phyloP scores from a whole-genome alignment of 2,113 vertebrate species.

The Notothenia rossii region DNA sequence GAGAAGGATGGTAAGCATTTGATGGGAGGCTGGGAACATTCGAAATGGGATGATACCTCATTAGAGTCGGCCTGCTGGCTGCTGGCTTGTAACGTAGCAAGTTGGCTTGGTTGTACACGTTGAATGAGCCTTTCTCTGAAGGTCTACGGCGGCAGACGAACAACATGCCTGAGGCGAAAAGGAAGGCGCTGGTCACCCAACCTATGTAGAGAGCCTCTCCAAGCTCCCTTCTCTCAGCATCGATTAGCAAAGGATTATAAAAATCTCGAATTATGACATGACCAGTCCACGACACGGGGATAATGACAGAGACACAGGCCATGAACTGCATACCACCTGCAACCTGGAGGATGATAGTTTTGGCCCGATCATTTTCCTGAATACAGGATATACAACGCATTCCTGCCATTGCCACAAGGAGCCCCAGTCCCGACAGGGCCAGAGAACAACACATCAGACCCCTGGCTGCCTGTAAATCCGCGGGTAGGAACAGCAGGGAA shows the following conservation, averaged over 20 bases:
- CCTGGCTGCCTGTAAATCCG: conserved; percentile 86
- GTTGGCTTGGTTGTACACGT: conserved; percentile 50
- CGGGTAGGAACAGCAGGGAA: conserved; percentile 88
- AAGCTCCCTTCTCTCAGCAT: conserved; percentile 84
- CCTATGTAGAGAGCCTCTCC: conserved; percentile 87
- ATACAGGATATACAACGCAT: conserved; percentile 79
- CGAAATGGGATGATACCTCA: conserved; percentile 62
- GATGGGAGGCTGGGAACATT: conserved; percentile 49
- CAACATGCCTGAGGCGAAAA: conserved; percentile 78
- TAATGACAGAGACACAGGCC: conserved; percentile 80
- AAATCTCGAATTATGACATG: conserved; percentile 83
- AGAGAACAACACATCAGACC: conserved; percentile 90
- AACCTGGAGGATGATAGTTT: conserved; percentile 76
- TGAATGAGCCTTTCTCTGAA: conserved; percentile 48
- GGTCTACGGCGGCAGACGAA: conserved; percentile 73
- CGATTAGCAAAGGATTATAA: conserved; percentile 83
- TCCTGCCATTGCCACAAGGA: conserved; percentile 84
- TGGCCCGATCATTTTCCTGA: conserved; percentile 69
- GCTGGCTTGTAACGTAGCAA: conserved; percentile 40
- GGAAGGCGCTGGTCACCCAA: conserved; percentile 81
- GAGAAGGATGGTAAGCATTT: conserved; percentile 16
- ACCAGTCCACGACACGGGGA: conserved; percentile 86
- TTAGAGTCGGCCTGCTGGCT: conserved; percentile 2
- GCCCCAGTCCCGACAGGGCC: conserved; percentile 84
- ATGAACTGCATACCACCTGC: conserved; percentile 83